Evolutionary conservation across 2,888 invertebrate genomes (phyloP), one percentile per base, ranked within the genome.

Genomic region (Punctoribates punctum): DNA sequence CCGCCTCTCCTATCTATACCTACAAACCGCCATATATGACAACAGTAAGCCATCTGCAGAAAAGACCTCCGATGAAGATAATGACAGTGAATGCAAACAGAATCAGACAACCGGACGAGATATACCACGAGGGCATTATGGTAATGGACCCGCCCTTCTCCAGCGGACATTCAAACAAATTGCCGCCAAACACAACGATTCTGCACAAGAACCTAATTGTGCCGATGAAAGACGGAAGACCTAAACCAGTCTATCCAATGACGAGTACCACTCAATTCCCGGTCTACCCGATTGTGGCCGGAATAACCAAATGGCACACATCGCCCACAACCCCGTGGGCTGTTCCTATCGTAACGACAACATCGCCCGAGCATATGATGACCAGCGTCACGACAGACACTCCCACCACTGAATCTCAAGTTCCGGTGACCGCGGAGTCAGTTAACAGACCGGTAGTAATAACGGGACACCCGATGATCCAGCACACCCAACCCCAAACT

Each of bases 151-250:
- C 79, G 17, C 78, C 78, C 17, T 73, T 23, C 51, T 25, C 72
- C 23, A 42, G 77, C 17, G 34, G 42, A 34, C 60, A 74, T 8
- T n/a, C 34, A 17, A 54, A 29, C 15, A 29, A 57, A 73, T 48
- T 78, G 17, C 78, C 75, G 25, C 62, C 73, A 23, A 78, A 79
- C 48, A 78, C 80, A 8, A 79, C 79, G n/a, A 77, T 80, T 8
- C 67, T 77, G 0, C 78, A 79, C 57, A 77, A 78, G 54, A 80
- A 80, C 60, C 54, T 80, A 11, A 72, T 80, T 2, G 80, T 80
- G 11, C 77, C 79, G 9, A 77, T 78, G 73, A 79, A 78, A 65
- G 73, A 51, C 5, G 78, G 77, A 29, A 72, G 78, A 67, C 78
- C 78, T 9, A 72, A 74, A 67, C 77, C 75, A 25, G 38, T 23